phyloP scores from a whole-genome alignment of 1,140 invertebrate genomes.

The Zophobas atratus region DNA sequence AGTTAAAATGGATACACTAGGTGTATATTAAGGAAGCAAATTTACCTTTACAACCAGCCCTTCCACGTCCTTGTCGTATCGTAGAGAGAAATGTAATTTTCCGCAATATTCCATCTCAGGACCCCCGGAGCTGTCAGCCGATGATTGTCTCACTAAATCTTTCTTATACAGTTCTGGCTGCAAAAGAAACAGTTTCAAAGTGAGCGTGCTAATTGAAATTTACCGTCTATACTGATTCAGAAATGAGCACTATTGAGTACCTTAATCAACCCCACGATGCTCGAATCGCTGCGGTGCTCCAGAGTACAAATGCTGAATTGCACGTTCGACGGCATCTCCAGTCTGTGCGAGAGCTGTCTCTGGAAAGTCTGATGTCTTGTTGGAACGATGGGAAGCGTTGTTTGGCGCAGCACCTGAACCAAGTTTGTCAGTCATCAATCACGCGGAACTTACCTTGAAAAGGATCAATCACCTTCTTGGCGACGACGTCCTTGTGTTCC shows the following conservation, averaged over 20 bases:
- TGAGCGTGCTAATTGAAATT: background rate
- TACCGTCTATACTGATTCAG: background rate
- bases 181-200: slow-evolving; percentile 53
- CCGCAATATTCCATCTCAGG: slow-evolving; percentile 82
- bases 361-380: slow-evolving; percentile 86
- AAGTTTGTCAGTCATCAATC: background rate
- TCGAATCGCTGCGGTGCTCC: slow-evolving; percentile 77
- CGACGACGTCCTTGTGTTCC: slow-evolving; percentile 76
- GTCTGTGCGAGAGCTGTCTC: slow-evolving; percentile 81
- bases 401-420: slow-evolving; percentile 81
- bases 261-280: slow-evolving; percentile 78
- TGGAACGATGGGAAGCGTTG: slow-evolving; percentile 85
- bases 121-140: slow-evolving; percentile 78
- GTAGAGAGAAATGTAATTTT: slow-evolving; percentile 83
- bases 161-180: slow-evolving; percentile 86
- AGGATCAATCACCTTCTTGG: slow-evolving; percentile 73
- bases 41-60: slow-evolving; percentile 82
- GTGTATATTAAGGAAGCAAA: background rate
- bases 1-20: too few relatives aligned
- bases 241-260: slow-evolving; percentile 64
- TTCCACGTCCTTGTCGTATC: slow-evolving; percentile 84
- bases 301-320: slow-evolving; percentile 84
- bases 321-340: slow-evolving; percentile 81
- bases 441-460: background rate
- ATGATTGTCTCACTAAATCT: slow-evolving; percentile 81